These are phyloP conservation scores for Brachyhypopomus gauderio DNA, from an alignment of 2,113 vertebrate genomes.

Conservation along the genomic window DNA sequence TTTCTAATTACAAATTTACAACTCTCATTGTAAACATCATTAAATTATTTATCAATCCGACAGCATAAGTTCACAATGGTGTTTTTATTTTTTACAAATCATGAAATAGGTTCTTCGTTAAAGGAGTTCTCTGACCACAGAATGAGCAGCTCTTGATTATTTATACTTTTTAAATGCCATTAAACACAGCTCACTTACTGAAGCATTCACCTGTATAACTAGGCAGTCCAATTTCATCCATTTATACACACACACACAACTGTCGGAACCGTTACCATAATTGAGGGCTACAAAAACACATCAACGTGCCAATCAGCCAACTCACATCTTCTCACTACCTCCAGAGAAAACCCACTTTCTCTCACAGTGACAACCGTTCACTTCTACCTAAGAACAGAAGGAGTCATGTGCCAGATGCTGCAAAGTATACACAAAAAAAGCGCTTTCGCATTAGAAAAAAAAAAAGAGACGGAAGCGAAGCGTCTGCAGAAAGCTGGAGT, in stretches of 20 bases:
- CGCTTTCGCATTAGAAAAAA: constrained; percentile 71
- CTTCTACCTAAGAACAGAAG: constrained; percentile 57
- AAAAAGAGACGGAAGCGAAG: constrained; percentile 57
- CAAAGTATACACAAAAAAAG: constrained; percentile 46
- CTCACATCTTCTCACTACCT: background rate
- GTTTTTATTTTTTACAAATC: background rate
- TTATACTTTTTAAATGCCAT: background rate
- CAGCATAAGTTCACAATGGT: too few relatives aligned
- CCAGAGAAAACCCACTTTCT: constrained; percentile 6
- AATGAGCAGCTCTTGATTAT: background rate
- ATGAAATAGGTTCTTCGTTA: background rate
- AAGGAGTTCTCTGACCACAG: background rate
- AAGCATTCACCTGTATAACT: background rate
- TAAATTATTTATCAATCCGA: too few relatives aligned
- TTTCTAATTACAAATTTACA: too few relatives aligned
- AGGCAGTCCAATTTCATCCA: background rate
- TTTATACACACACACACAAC: background rate
- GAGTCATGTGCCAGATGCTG: constrained; percentile 60
- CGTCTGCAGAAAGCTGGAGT: constrained; percentile 57
- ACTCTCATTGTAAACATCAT: too few relatives aligned
- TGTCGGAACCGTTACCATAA: background rate
- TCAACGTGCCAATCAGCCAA: background rate
- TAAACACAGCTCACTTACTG: background rate
- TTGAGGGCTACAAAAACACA: background rate
- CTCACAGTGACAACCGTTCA: constrained; percentile 16